Base-by-base conservation (phyloP, 64 coral and sea anemone genomes). In the Montipora cactus region DNA sequence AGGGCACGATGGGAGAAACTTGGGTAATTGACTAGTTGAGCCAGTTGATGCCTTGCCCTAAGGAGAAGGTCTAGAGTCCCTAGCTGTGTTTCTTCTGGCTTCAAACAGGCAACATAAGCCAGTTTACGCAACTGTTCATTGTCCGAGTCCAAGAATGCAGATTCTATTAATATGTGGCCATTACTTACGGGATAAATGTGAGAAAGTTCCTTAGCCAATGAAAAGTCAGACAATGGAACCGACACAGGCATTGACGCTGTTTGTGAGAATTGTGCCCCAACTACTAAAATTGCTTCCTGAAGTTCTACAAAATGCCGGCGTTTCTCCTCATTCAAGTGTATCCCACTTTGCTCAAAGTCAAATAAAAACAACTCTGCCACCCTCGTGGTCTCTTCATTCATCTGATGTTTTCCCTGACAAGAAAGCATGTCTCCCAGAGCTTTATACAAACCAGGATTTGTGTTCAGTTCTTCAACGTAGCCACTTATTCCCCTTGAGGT, bases 271-370 rank as follows among this genome's bases (percentile, higher is more conserved):
- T 94, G 89, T 10, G 87, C 85, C 13, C 98, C 98, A 81, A 99
- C 87, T 18, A 96, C 89, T 47, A 99, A 78, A 7, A 92, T 71
- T 13, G 87, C 78, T 59, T 99, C 95, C 86, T 99, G 98, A 50
- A 99, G 92, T 4, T 94, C 85, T 47, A 99, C 98, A 94, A 99
- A 99, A 72, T 87, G 92, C 3, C 74, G 79, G 0, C 98, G 89
- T 75, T 96, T 99, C 8, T 79, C 45, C 76, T 95, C 76, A 74
- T 96, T 86, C 37, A 99, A 87, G 83, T 99, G 98, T 89, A 99
- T 99, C 9, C 98, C 98, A 90, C 98, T 99, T 53, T 96, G 92
- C 87, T 99, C 98, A 96, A 99, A 99, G 46, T 99, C 98, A 94
- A 99, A 99, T 37, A 99, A 81, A 84, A 99, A 99, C 1, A 96